Conservation (phyloP, 2,888 invertebrate genomes). For the Cheilosia vernalis region DNA sequence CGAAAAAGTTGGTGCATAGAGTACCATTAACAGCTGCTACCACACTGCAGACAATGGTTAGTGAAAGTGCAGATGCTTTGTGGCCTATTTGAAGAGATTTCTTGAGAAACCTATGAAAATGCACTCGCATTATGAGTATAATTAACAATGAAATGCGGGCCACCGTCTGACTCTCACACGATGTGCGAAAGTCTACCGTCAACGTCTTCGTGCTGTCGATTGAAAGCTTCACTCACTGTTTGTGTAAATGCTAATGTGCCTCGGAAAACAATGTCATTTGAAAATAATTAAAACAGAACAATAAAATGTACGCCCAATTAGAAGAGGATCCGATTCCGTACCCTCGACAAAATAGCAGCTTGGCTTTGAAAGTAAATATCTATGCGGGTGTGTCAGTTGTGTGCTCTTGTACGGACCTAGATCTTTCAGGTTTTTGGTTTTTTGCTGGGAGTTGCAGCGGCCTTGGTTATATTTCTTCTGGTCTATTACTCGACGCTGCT, state of each 20-base stretch:
- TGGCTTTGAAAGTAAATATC: slow-evolving; percentile 27
- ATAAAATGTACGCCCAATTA: slow-evolving; percentile 30
- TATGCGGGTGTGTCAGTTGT: neutral
- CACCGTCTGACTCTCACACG: slow-evolving; percentile 18
- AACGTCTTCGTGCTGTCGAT: neutral
- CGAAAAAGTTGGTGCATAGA: too few species aligned
- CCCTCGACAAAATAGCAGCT: neutral
- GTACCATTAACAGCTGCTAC: neutral
- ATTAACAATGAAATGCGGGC: slow-evolving; percentile 45
- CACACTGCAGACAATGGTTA: slow-evolving; percentile 24
- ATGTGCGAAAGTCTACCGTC: slow-evolving; percentile 31
- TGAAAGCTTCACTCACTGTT: neutral
- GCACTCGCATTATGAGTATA: slow-evolving; percentile 21
- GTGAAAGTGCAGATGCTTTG: slow-evolving; percentile 61
- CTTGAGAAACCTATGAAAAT: slow-evolving; percentile 34
- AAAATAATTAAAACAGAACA: slow-evolving; percentile 5
- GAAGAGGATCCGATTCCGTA: slow-evolving; percentile 21
- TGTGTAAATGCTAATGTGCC: slow-evolving; percentile 10
- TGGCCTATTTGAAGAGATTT: slow-evolving; percentile 20
- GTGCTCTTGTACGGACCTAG: neutral
- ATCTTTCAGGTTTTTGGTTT: slow-evolving; percentile 44
- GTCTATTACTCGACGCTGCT: slow-evolving; percentile 58
- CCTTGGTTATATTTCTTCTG: slow-evolving; percentile 47
- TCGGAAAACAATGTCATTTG: slow-evolving; percentile 15
- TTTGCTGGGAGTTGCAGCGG: slow-evolving; percentile 52